phyloP scores from a whole-genome alignment of 2,797 vertebrate genomes.

The Rhynchonycteris naso region DNA sequence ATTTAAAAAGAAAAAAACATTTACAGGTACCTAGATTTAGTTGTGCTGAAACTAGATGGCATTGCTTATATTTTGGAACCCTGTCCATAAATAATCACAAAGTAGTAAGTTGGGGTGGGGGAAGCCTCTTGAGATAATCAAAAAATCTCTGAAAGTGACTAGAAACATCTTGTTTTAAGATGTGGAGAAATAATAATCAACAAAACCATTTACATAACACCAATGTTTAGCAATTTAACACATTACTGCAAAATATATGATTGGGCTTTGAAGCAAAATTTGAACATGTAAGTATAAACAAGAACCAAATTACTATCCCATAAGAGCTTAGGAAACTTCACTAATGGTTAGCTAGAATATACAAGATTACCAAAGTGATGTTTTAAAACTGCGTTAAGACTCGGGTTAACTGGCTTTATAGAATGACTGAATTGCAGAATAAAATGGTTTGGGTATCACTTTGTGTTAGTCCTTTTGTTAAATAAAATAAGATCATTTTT shows the following conservation, averaged over 20 bases:
- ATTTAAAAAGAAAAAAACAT: not conserved
- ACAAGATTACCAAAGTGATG: not conserved
- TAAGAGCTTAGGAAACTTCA: not conserved
- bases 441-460: not conserved
- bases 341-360: not conserved
- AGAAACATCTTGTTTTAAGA: not conserved
- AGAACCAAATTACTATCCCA: not conserved
- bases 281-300: not conserved
- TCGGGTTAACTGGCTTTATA: not conserved
- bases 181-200: not conserved
- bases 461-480: slow-evolving; percentile 39
- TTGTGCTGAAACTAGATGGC: not conserved
- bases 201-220: not conserved
- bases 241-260: not conserved
- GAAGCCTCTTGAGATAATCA: not conserved
- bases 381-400: slow-evolving; percentile 11
- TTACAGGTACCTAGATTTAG: not conserved
- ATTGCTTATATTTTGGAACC: not conserved
- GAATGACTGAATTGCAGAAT: slow-evolving; percentile 2
- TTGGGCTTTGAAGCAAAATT: not conserved
- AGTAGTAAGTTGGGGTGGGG: not conserved
- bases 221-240: not conserved
- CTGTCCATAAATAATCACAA: not conserved
- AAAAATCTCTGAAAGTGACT: not conserved
- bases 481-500: slow-evolving; percentile 43